These are phyloP conservation scores for Atrichornis clamosus DNA, from an alignment of 2,113 vertebrate genomes.

Conservation along the genomic window DNA sequence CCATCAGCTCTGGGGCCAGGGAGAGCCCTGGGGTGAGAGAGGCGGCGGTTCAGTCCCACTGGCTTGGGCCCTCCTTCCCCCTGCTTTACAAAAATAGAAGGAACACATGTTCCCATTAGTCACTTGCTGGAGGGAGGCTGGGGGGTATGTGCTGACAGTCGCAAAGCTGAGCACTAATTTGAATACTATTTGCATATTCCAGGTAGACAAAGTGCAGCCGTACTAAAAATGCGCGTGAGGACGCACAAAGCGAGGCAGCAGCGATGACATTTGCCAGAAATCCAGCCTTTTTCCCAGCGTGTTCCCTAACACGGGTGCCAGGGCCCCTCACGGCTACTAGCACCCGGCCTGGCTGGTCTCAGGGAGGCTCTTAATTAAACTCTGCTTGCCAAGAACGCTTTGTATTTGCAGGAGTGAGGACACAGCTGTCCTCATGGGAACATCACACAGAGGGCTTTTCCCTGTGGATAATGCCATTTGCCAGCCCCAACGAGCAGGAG, in stretches of 20 bases:
- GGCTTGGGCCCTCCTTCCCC: conserved; percentile 14
- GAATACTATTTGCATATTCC: conserved; percentile 77
- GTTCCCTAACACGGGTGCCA: neutral
- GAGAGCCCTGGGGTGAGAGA: neutral
- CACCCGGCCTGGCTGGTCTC: conserved; percentile 33
- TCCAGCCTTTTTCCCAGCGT: neutral
- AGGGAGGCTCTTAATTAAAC: conserved; percentile 71
- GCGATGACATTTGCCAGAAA: conserved; percentile 35
- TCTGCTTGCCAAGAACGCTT: conserved; percentile 55
- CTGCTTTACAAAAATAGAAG: conserved; percentile 66
- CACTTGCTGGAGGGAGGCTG: conserved; percentile 75
- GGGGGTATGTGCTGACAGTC: conserved; percentile 71
- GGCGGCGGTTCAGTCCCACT: neutral
- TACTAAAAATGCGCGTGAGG: neutral
- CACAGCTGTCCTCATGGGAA: neutral
- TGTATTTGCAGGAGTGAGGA: conserved; percentile 20
- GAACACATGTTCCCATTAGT: conserved; percentile 81
- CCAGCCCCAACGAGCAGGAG: neutral
- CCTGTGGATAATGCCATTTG: neutral
- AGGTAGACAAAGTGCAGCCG: conserved; percentile 64
- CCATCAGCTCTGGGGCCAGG: neutral
- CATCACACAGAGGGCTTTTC: neutral
- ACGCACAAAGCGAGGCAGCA: neutral
- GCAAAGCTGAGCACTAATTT: conserved; percentile 56
- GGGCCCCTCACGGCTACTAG: conserved; percentile 15